These are phyloP conservation scores for Lanius collurio DNA, from an alignment of 2,113 vertebrate species.

Conservation along the genomic window DNA sequence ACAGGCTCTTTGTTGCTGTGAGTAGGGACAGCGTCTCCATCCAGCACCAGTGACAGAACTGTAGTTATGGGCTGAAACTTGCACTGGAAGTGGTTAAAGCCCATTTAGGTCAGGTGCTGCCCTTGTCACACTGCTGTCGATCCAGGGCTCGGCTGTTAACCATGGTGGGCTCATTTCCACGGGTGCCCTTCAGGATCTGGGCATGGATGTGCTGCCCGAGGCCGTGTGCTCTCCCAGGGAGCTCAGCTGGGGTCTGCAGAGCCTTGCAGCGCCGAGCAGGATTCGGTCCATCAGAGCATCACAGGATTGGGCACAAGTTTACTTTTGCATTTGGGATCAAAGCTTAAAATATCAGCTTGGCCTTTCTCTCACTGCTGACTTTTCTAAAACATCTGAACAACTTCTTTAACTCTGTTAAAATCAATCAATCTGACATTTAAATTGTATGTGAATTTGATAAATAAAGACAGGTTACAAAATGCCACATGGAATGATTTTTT, in stretches of 20 bases:
- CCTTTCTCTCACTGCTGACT: not conserved
- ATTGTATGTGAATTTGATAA: conserved; percentile 36
- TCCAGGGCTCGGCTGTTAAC: not conserved
- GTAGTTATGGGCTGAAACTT: not conserved
- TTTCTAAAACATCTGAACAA: conserved; percentile 10
- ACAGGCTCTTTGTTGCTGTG: not conserved
- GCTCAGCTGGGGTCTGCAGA: not conserved
- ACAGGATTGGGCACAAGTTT: not conserved
- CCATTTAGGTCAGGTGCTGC: not conserved
- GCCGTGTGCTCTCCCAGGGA: fast-evolving
- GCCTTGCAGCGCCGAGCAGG: fast-evolving
- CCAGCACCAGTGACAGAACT: fast-evolving
- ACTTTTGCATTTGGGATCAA: not conserved
- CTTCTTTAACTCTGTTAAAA: not conserved
- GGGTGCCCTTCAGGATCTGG: not conserved
- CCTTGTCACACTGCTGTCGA: not conserved
- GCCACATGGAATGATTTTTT: conserved; percentile 63
- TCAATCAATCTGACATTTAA: not conserved
- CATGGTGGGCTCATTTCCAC: not conserved
- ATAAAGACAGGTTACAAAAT: conserved; percentile 77
- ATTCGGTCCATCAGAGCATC: not conserved
- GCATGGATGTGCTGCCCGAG: not conserved
- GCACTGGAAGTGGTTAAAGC: not conserved
- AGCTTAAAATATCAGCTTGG: conserved; percentile 2
- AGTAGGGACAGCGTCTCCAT: not conserved